phyloP scores from a whole-genome alignment of 1,140 invertebrate species.

The Ladona fulva region DNA sequence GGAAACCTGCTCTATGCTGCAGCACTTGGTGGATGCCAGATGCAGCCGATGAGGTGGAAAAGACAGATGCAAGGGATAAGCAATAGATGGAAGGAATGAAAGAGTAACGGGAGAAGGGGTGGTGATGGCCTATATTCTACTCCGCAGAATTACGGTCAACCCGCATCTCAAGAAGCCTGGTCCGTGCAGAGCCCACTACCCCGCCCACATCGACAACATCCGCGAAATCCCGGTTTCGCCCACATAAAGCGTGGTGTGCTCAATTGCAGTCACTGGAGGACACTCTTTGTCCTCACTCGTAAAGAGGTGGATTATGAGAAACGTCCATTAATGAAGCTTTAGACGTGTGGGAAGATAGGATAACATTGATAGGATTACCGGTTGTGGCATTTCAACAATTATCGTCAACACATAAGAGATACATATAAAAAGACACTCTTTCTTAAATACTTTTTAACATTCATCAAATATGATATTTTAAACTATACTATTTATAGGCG shows the following conservation, averaged over 20 bases:
- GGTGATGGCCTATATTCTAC: not conserved
- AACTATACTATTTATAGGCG: no score
- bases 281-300: no score
- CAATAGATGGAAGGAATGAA: not conserved
- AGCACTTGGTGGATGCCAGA: not conserved
- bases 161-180: constrained; percentile 6
- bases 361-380: no score
- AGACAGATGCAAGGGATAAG: not conserved
- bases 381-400: no score
- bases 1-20: not conserved
- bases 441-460: no score
- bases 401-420: no score
- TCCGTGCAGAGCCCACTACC: not conserved
- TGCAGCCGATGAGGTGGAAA: not conserved
- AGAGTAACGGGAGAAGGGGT: not conserved
- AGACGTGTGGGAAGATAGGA: no score
- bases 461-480: no score
- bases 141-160: not conserved
- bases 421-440: no score
- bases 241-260: not conserved
- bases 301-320: no score
- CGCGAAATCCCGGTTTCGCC: not conserved
- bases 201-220: not conserved
- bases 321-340: no score
- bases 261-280: not conserved